These are phyloP conservation scores for Gymnopithys bicolor DNA, from an alignment of 2,797 vertebrate species.

Conservation along the genomic window DNA sequence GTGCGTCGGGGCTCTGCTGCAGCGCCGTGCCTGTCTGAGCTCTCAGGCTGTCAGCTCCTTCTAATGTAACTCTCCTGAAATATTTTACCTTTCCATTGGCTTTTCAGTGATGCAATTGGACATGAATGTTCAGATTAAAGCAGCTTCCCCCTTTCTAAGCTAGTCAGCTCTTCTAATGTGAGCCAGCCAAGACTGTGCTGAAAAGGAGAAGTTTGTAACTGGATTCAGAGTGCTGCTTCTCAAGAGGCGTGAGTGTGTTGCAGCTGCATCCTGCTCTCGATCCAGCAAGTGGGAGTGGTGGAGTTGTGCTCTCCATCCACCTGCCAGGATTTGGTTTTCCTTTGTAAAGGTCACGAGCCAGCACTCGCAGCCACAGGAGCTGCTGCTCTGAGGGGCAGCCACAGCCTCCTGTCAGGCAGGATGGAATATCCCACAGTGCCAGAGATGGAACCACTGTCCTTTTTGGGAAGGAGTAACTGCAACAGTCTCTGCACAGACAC, in stretches of 20 bases:
- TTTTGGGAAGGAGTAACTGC: background rate
- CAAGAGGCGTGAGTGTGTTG: background rate
- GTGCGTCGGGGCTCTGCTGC: background rate
- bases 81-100: background rate
- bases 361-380: accelerated
- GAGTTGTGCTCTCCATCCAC: background rate
- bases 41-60: background rate
- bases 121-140: background rate
- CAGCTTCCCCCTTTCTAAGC: background rate
- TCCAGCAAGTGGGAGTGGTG: background rate
- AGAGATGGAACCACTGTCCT: accelerated
- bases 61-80: background rate
- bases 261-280: background rate
- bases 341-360: background rate
- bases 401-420: background rate
- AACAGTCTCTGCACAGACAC: background rate
- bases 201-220: background rate
- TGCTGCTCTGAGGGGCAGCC: background rate
- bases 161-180: background rate
- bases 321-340: background rate
- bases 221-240: background rate
- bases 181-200: background rate
- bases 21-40: background rate
- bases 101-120: background rate
- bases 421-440: accelerated